Conservation (phyloP, 2,113 vertebrate genomes). For the Pelecanus crispus region DNA sequence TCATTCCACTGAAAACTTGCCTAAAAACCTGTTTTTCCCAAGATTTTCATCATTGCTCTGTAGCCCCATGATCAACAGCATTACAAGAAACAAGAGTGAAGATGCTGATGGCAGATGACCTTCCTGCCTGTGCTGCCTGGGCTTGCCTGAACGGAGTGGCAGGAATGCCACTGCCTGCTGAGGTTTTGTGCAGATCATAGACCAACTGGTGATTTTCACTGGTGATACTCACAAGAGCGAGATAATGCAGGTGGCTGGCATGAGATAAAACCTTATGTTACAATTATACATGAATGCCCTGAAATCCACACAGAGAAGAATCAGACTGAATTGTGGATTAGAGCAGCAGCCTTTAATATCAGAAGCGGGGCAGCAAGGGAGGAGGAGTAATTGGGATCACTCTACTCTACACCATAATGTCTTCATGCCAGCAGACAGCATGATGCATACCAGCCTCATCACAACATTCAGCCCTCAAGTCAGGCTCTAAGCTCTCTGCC, state of each 20-base stretch:
- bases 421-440: background rate
- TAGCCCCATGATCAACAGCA: background rate
- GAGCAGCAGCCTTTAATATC: slow-evolving; percentile 17
- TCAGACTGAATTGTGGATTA: background rate
- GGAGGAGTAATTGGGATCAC: background rate
- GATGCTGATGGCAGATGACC: background rate
- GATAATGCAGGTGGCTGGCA: background rate
- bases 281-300: background rate
- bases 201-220: background rate
- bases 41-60: background rate
- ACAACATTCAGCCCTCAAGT: background rate
- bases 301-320: background rate
- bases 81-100: background rate
- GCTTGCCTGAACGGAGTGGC: background rate
- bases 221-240: background rate
- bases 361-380: background rate
- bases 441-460: background rate
- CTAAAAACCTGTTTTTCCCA: background rate
- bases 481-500: background rate
- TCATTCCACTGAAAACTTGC: background rate
- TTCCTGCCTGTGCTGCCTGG: background rate
- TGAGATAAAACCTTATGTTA: background rate
- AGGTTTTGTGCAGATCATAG: background rate
- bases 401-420: background rate
- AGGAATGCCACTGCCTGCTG: background rate